These are phyloP conservation scores for Cheiracanthium punctorium DNA, from an alignment of 2,888 invertebrate genomes.

Conservation along the genomic window DNA sequence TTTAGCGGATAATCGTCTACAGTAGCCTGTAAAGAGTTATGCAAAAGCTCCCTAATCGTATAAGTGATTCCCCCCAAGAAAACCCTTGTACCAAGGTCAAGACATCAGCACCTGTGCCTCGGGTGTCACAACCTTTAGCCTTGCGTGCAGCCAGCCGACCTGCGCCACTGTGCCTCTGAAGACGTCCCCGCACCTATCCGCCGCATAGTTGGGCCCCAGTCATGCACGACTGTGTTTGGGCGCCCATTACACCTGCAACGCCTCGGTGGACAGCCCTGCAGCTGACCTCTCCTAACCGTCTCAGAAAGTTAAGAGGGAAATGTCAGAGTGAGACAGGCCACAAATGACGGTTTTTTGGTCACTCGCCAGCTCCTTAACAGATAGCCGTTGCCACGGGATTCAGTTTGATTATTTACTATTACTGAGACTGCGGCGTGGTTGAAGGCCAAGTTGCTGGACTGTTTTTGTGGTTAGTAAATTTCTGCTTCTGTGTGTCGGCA, in stretches of 20 bases:
- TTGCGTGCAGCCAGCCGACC: background rate
- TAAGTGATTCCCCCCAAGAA: no score
- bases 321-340: background rate
- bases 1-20: no score
- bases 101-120: background rate
- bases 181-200: background rate
- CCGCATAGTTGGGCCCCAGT: slow-evolving; percentile 51
- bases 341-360: background rate
- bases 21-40: no score
- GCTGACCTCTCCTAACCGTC: slow-evolving; percentile 34
- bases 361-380: background rate
- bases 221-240: slow-evolving; percentile 47
- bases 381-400: background rate
- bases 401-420: background rate
- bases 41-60: no score
- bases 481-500: no score
- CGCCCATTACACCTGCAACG: slow-evolving; percentile 42
- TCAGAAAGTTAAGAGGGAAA: background rate
- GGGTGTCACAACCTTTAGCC: slow-evolving; percentile 1
- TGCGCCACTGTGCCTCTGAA: background rate
- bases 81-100: background rate
- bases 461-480: no score
- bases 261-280: slow-evolving; percentile 41
- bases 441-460: background rate
- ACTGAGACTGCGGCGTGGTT: background rate